Conservation (phyloP, 2,888 invertebrate genomes). For the Tiliacea citrago region DNA sequence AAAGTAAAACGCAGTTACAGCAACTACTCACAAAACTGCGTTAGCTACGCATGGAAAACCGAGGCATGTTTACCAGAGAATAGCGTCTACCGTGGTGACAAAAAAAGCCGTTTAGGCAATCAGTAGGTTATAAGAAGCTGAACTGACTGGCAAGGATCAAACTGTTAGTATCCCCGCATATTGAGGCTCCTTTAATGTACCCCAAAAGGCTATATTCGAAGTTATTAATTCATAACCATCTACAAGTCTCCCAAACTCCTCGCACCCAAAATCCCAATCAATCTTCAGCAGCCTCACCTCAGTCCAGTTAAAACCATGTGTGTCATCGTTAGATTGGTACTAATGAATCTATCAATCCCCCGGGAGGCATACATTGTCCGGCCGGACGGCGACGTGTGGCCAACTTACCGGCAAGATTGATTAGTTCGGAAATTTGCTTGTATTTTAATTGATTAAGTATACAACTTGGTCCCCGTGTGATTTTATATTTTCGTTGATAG, state of each 20-base stretch:
- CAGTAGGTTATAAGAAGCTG: neutral
- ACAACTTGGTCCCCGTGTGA: conserved; percentile 69
- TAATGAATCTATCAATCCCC: conserved; percentile 78
- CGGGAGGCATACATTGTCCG: conserved; percentile 79
- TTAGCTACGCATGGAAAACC: neutral
- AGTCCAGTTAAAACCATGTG: conserved; percentile 64
- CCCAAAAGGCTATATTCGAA: neutral
- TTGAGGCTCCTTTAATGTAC: too few relatives aligned
- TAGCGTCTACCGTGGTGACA: neutral
- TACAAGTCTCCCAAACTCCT: conserved; percentile 20
- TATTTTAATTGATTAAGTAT: conserved; percentile 81
- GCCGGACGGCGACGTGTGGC: conserved; percentile 67
- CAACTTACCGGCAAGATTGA: conserved; percentile 75
- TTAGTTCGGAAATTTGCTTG: conserved; percentile 77
- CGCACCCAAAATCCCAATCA: conserved; percentile 36
- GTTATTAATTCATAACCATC: conserved; percentile 15
- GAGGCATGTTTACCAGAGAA: neutral
- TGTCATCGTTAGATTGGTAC: conserved; percentile 66
- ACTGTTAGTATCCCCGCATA: neutral
- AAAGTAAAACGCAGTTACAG: neutral
- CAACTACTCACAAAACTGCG: neutral
- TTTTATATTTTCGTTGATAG: conserved; percentile 59
- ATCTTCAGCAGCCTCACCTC: conserved; percentile 56
- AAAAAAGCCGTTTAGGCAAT: neutral
- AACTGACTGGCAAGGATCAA: too few relatives aligned